A percentile compares a stretch with the other conserved stretches of the same genome.
These are phyloP conservation scores for Trachymyrmex septentrionalis DNA, from an alignment of 1,140 invertebrate genomes.

Conservation along the genomic window DNA sequence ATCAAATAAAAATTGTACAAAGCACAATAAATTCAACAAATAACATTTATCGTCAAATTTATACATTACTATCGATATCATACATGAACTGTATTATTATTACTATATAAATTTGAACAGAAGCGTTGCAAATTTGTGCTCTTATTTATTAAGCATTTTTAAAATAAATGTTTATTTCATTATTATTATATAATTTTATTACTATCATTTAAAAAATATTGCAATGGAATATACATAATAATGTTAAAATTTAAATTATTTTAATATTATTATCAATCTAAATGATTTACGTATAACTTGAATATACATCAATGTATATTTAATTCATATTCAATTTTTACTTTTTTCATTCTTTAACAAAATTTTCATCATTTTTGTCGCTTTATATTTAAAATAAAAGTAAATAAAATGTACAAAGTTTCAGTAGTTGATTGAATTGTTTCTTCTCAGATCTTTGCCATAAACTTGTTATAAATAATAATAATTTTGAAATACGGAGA, in stretches of 20 bases:
- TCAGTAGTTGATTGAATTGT: slow-evolving; percentile 8
- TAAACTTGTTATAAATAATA: slow-evolving; percentile 5
- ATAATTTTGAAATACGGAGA: neutral
- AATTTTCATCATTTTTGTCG: neutral
- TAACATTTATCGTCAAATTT: slow-evolving; percentile 19
- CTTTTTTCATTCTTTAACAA: neutral
- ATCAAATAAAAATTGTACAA: too few species aligned
- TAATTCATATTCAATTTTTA: neutral
- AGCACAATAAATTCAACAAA: slow-evolving; percentile 11
- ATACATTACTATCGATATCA: neutral
- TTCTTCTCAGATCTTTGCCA: neutral
- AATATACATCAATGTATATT: neutral
- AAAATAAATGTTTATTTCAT: slow-evolving; percentile 15
- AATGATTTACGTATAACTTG: neutral
- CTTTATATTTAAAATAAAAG: slow-evolving; percentile 8
- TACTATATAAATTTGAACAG: neutral
- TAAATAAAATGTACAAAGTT: neutral
- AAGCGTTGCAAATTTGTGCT: neutral
- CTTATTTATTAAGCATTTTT: neutral
- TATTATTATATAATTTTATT: slow-evolving; percentile 12
- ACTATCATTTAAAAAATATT: neutral
- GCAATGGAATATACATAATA: neutral
- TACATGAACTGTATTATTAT: neutral
- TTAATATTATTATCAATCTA: neutral
- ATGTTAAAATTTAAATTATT: neutral